These are phyloP conservation scores for Pangasius larnaudii DNA, from an alignment of 2,797 vertebrate genomes.

Conservation along the genomic window DNA sequence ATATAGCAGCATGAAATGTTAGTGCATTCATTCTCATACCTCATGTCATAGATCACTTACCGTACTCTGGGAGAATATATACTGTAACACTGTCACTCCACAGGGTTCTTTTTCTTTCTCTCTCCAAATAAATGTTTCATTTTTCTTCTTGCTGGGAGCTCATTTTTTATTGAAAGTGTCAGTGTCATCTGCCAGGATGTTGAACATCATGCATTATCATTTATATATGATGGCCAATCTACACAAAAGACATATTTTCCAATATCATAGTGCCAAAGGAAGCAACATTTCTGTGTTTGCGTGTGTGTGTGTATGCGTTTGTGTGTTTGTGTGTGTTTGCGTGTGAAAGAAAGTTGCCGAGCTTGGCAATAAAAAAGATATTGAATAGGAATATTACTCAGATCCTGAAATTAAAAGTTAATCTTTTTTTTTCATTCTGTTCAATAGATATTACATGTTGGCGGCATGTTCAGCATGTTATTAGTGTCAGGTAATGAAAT, in stretches of 20 bases:
- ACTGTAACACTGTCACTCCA: constrained; percentile 36
- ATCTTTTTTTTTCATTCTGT: neutral
- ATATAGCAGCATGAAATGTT: constrained; percentile 21
- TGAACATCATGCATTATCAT: constrained; percentile 76
- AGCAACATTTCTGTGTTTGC: constrained; percentile 7
- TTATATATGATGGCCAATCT: constrained; percentile 74
- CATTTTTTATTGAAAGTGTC: constrained; percentile 74
- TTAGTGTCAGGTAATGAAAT: neutral
- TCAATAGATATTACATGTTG: neutral
- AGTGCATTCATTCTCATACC: neutral
- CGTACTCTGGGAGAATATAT: constrained; percentile 16
- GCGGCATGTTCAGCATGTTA: neutral
- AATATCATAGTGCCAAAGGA: constrained; percentile 25
- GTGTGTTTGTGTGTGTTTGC: constrained; percentile 9
- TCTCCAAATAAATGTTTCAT: constrained; percentile 71
- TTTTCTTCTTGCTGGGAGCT: constrained; percentile 59
- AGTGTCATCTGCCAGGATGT: constrained; percentile 66
- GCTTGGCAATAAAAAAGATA: neutral
- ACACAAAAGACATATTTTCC: constrained; percentile 53
- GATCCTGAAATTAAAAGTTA: neutral
- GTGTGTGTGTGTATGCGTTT: constrained; percentile 21
- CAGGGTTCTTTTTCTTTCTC: constrained; percentile 16
- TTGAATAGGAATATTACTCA: neutral
- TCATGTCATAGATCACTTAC: constrained; percentile 30
- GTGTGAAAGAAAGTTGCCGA: neutral